phyloP scores from a whole-genome alignment of 2,797 vertebrate genomes.

The Emydoidea blandingii region DNA sequence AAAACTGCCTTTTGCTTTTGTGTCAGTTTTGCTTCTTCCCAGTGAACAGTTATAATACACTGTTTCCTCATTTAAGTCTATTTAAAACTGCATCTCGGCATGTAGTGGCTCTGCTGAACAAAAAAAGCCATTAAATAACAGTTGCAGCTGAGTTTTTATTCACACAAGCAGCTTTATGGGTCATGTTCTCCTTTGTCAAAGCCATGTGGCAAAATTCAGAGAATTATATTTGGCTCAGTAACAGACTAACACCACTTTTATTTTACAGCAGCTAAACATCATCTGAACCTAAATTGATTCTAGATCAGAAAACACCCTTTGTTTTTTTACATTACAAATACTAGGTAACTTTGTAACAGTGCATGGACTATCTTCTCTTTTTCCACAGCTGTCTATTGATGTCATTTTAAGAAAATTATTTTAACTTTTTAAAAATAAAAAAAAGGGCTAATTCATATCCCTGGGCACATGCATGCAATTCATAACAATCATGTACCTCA shows the following conservation, averaged over 20 bases:
- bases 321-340: background rate
- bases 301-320: background rate
- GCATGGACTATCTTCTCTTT: background rate
- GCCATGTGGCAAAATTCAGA: background rate
- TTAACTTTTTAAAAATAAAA: background rate
- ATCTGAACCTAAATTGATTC: slow-evolving; percentile 3
- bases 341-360: background rate
- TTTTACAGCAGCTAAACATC: background rate
- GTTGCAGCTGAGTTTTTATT: background rate
- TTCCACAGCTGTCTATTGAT: background rate
- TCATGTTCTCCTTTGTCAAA: background rate
- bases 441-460: background rate
- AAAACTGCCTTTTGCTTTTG: background rate
- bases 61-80: background rate
- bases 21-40: background rate
- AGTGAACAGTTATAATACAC: background rate
- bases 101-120: background rate
- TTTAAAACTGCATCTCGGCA: background rate
- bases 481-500: background rate
- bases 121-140: background rate
- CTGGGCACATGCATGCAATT: background rate
- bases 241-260: background rate
- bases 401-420: background rate
- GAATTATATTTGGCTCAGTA: background rate
- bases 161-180: fast-evolving